Evolutionary conservation across 2,113 vertebrate genomes (phyloP).

Genomic region (Ophthalmolycus amberensis): DNA sequence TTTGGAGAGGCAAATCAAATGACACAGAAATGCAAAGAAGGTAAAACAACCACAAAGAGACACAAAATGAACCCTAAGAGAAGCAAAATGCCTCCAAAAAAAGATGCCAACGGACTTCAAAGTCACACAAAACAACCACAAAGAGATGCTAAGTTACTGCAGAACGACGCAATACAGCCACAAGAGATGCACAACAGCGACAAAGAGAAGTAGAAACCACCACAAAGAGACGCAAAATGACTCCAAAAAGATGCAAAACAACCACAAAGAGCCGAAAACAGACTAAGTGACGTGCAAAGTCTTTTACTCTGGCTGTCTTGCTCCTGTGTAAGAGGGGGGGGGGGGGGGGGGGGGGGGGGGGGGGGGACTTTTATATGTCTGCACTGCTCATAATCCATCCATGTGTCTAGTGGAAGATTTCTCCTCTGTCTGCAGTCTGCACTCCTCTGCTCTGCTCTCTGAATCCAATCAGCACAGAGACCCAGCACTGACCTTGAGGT

Average conservation of each 20-base stretch:
- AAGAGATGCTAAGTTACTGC: neutral
- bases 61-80: no score
- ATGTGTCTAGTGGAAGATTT: slow-evolving; percentile 58
- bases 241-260: neutral
- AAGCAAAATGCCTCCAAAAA: neutral
- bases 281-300: neutral
- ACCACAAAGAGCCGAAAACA: neutral
- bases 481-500: slow-evolving; percentile 75
- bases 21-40: neutral
- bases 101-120: neutral
- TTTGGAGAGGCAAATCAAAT: neutral
- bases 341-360: neutral
- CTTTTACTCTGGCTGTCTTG: slow-evolving; percentile 14
- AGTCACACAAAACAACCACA: neutral
- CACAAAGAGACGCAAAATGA: neutral
- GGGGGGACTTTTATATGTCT: slow-evolving; percentile 14
- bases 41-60: neutral
- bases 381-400: slow-evolving; percentile 31
- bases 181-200: neutral
- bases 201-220: neutral
- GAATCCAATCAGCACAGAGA: slow-evolving; percentile 74
- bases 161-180: no score
- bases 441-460: slow-evolving; percentile 37
- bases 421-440: slow-evolving; percentile 60
- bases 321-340: neutral